Evolutionary conservation across 2,113 vertebrate species (phyloP).

Genomic region (Eclectus roratus): DNA sequence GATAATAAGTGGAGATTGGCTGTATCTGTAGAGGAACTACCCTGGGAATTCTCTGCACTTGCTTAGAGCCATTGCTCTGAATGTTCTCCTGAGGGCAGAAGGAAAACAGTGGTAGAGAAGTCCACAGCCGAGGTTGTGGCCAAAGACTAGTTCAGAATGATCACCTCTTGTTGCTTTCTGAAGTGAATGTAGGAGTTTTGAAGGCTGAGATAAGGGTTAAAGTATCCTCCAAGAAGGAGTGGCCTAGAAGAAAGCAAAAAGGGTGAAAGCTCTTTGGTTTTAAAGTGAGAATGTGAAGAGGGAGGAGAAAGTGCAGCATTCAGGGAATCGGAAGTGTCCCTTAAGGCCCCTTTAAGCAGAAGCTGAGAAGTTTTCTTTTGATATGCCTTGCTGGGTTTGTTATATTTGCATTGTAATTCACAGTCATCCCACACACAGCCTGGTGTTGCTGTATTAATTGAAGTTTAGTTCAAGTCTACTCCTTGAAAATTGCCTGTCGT

Average conservation of each 20-base stretch:
- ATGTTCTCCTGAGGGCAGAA: neutral
- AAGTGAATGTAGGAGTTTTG: neutral
- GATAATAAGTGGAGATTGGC: neutral
- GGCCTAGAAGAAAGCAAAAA: neutral
- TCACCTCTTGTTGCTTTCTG: neutral
- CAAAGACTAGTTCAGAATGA: neutral
- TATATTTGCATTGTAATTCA: neutral
- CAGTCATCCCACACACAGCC: neutral
- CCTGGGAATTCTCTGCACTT: neutral
- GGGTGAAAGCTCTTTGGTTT: neutral
- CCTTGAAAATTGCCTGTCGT: neutral
- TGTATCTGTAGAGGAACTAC: neutral
- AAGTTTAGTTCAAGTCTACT: neutral
- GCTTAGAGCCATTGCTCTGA: neutral
- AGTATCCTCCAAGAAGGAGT: neutral
- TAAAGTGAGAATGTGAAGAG: neutral
- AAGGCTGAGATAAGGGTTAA: neutral
- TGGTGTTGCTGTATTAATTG: constrained; percentile 15
- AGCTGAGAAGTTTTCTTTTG: neutral
- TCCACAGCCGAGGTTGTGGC: neutral
- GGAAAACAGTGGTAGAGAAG: neutral
- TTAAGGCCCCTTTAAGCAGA: neutral
- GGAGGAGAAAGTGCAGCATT: neutral
- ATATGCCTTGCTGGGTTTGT: neutral
- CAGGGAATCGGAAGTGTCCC: neutral